Evolutionary conservation across 2,797 vertebrate genomes (phyloP).

Genomic region (Catamblyrhynchus diadema): DNA sequence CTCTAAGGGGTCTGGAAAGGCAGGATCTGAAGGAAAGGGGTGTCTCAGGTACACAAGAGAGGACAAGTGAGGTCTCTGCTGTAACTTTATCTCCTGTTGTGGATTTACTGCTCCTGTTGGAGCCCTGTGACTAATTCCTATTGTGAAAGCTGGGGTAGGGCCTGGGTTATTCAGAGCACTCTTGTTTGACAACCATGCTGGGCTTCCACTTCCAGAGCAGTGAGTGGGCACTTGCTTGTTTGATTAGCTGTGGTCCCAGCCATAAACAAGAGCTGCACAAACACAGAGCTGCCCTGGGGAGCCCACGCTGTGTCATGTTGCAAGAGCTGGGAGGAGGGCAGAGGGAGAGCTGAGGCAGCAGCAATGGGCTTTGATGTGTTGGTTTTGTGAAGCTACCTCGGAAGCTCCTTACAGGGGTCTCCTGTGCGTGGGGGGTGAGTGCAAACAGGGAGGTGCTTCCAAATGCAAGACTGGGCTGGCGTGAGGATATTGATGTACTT

Average conservation of each 20-base stretch:
- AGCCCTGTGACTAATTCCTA: background rate
- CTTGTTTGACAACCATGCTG: background rate
- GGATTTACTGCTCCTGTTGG: background rate
- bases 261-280: background rate
- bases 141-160: constrained; percentile 43
- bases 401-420: background rate
- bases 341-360: background rate
- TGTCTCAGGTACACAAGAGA: background rate
- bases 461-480: background rate
- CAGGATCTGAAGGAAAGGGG: background rate
- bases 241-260: background rate
- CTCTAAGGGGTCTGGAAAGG: background rate
- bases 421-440: fast-evolving
- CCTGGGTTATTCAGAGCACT: background rate
- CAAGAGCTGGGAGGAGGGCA: background rate
- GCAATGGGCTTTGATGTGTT: background rate
- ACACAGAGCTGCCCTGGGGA: background rate
- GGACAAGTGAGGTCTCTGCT: background rate
- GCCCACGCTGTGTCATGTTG: fast-evolving
- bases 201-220: background rate
- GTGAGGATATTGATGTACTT: fast-evolving
- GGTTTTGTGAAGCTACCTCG: background rate
- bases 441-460: background rate
- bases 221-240: background rate
- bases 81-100: background rate